These are phyloP conservation scores for Drosophila pandora DNA, from an alignment of 1,140 invertebrate species.

Conservation along the genomic window DNA sequence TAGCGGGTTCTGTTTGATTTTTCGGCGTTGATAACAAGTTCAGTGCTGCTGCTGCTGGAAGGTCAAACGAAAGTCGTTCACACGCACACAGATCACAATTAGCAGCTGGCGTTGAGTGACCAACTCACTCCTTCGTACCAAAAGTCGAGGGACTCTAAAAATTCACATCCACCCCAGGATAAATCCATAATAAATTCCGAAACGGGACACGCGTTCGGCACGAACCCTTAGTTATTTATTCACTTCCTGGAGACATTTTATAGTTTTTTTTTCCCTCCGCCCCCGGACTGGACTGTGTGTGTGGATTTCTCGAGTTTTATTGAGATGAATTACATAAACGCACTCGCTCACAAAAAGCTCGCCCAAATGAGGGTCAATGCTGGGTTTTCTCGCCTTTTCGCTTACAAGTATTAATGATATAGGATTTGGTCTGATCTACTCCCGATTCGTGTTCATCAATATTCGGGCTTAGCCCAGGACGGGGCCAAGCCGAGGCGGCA, in stretches of 20 bases:
- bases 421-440: constrained; percentile 68
- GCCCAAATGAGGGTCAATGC: constrained; percentile 62
- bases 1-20: constrained; percentile 45
- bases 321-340: constrained; percentile 72
- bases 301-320: constrained; percentile 70
- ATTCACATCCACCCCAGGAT: constrained; percentile 39
- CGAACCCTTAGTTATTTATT: constrained; percentile 62
- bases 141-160: constrained; percentile 11
- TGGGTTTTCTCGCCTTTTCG: background rate
- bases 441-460: constrained; percentile 52
- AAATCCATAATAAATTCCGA: constrained; percentile 39
- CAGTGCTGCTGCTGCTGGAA: constrained; percentile 33
- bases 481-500: constrained; percentile 2
- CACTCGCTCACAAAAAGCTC: constrained; percentile 5
- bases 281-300: constrained; percentile 12
- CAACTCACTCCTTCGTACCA: constrained; percentile 1
- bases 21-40: constrained; percentile 73
- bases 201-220: constrained; percentile 68
- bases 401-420: constrained; percentile 72
- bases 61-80: constrained; percentile 74
- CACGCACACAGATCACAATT: constrained; percentile 70
- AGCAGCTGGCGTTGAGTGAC: constrained; percentile 70
- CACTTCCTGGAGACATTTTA: constrained; percentile 57
- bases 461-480: constrained; percentile 38
- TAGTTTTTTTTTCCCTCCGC: constrained; percentile 51